Percentiles rank a stretch among this genome's conserved stretches.
phyloP scores from a whole-genome alignment of 2,797 vertebrate species.

The Simalia tracyae region DNA sequence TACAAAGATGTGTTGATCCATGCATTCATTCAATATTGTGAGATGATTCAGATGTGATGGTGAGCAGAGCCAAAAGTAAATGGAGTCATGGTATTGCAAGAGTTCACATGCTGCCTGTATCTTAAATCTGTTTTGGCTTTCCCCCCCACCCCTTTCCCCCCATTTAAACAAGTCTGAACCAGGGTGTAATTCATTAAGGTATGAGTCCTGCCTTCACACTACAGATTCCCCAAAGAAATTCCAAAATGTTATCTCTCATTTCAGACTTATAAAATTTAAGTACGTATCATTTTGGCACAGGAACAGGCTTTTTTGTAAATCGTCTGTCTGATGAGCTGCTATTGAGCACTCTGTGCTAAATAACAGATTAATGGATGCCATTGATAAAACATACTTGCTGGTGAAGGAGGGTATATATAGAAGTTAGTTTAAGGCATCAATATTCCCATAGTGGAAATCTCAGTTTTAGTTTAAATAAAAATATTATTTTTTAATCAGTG shows the following conservation, averaged over 20 bases:
- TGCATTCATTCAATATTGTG: neutral
- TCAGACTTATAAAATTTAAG: neutral
- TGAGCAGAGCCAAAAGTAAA: neutral
- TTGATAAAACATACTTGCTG: conserved; percentile 30
- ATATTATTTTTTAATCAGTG: neutral
- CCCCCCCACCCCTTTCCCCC: no score
- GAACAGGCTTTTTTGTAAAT: neutral
- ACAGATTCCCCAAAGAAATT: neutral
- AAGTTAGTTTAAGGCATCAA: neutral
- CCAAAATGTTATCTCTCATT: neutral
- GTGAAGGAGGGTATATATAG: neutral
- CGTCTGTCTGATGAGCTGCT: neutral
- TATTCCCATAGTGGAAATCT: neutral
- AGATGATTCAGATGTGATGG: neutral
- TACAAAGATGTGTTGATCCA: neutral
- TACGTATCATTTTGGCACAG: neutral
- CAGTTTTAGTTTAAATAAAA: neutral
- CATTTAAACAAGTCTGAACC: neutral
- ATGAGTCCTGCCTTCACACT: neutral
- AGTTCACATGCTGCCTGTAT: neutral
- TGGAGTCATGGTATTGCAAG: neutral
- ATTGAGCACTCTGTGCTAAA: conserved; percentile 35
- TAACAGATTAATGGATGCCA: neutral
- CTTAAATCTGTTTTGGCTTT: neutral
- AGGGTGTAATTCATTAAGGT: neutral